A percentile compares a stretch with the other conserved stretches of the same genome.
Evolutionary conservation across 2,888 invertebrate species (phyloP).

Genomic region (Callimorpha dominula): DNA sequence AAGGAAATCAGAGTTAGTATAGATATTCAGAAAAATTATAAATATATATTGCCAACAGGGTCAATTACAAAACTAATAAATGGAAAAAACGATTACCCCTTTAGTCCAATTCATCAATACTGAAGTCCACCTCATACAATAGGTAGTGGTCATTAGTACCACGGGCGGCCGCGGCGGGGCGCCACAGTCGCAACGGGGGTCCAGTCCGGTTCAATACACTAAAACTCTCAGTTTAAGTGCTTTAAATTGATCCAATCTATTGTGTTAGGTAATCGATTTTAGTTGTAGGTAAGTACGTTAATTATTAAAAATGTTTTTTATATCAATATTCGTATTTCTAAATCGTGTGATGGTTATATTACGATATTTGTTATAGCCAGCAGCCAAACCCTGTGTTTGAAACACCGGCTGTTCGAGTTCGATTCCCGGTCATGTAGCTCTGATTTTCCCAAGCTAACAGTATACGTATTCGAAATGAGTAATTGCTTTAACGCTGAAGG

Average conservation of each 20-base stretch:
- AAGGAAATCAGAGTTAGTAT: background rate
- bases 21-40: background rate
- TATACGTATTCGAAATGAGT: too few species aligned
- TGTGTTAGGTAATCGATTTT: conserved; percentile 25
- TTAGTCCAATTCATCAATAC: conserved; percentile 16
- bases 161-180: conserved; percentile 39
- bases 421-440: too few species aligned
- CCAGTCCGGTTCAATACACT: conserved; percentile 46
- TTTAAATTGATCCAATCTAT: conserved; percentile 48
- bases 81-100: background rate
- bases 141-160: conserved; percentile 52
- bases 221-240: conserved; percentile 49
- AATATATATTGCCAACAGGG: background rate
- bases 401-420: too few species aligned
- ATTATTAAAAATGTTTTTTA: background rate
- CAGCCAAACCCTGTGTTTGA: too few species aligned
- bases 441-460: too few species aligned
- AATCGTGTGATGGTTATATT: too few species aligned
- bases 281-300: background rate
- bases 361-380: too few species aligned
- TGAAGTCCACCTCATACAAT: conserved; percentile 48
- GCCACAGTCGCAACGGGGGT: conserved; percentile 27
- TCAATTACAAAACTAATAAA: conserved; percentile 5
- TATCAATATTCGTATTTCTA: too few species aligned
- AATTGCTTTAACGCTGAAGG: too few species aligned